phyloP scores from a whole-genome alignment of 2,888 invertebrate genomes.

The Trachelus iudaicus region DNA sequence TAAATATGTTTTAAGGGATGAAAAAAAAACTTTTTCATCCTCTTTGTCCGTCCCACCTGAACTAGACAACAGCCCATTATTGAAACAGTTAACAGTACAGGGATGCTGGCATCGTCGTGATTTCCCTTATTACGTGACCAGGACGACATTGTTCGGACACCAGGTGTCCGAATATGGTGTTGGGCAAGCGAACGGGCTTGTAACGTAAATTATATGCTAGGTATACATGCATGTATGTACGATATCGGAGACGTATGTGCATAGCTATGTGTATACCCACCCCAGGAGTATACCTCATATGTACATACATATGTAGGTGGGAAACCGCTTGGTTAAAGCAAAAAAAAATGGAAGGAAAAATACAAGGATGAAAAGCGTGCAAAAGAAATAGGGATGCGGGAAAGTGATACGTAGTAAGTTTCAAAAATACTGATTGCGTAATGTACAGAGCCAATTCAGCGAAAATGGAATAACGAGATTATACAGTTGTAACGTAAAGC shows the following conservation, averaged over 20 bases:
- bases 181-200: background rate
- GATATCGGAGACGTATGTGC: background rate
- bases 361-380: background rate
- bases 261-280: background rate
- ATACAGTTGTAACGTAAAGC: background rate
- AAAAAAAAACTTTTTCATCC: background rate
- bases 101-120: background rate
- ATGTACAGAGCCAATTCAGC: background rate
- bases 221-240: background rate
- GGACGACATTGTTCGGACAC: conserved; percentile 18
- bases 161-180: conserved; percentile 20
- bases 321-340: background rate
- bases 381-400: background rate
- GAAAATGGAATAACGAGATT: background rate
- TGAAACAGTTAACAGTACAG: background rate
- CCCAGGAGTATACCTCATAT: background rate
- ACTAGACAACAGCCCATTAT: background rate
- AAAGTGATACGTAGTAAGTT: background rate
- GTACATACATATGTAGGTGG: background rate
- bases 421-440: background rate
- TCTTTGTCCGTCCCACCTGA: background rate
- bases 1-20: background rate
- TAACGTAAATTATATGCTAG: background rate
- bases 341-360: background rate
- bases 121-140: conserved; percentile 16